phyloP scores from a whole-genome alignment of 2,888 invertebrate species.

The Ischnura elegans region DNA sequence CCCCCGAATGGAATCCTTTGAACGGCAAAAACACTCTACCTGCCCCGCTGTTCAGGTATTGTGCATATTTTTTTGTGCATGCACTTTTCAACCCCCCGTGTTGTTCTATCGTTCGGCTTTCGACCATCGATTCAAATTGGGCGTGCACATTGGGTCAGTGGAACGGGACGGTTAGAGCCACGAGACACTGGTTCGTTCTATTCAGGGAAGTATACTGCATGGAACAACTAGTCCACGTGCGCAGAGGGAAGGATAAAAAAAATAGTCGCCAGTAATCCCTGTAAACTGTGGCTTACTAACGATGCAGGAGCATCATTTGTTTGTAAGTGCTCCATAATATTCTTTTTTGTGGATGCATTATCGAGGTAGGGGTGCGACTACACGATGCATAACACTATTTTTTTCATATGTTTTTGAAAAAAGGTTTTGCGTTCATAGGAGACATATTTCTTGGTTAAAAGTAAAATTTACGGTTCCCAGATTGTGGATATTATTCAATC shows the following conservation, averaged over 20 bases:
- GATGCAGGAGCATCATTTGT: background rate
- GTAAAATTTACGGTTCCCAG: too few relatives aligned
- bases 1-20: background rate
- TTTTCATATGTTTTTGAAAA: too few relatives aligned
- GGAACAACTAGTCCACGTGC: too few relatives aligned
- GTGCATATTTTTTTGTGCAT: background rate
- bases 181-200: background rate
- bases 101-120: background rate
- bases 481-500: too few relatives aligned
- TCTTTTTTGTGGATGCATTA: too few relatives aligned
- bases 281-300: background rate
- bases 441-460: too few relatives aligned
- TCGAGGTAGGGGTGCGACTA: too few relatives aligned
- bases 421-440: too few relatives aligned
- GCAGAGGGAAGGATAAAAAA: background rate
- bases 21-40: background rate
- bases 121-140: constrained; percentile 1
- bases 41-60: too few relatives aligned
- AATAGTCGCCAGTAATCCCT: background rate
- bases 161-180: background rate
- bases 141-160: background rate
- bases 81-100: background rate
- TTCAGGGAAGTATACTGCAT: background rate
- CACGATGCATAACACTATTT: too few relatives aligned
- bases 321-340: too few relatives aligned